These are phyloP conservation scores for Diplodus puntazzo DNA, from an alignment of 2,797 vertebrate species.

Conservation along the genomic window DNA sequence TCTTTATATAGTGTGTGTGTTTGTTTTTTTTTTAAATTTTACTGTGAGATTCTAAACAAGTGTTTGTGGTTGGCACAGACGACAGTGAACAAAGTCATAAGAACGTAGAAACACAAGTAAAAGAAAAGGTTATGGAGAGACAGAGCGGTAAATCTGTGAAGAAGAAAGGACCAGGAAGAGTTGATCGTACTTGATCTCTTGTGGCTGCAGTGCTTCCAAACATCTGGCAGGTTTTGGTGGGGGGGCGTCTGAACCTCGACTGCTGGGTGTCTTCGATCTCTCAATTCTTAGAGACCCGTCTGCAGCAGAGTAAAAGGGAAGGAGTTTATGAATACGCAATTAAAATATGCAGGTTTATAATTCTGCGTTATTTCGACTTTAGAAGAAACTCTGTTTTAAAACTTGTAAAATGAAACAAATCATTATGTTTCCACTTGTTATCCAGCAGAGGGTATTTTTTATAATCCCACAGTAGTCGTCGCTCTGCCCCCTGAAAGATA, in stretches of 20 bases:
- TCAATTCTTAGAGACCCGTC: slow-evolving; percentile 67
- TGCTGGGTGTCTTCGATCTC: slow-evolving; percentile 45
- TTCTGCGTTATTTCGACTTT: not conserved
- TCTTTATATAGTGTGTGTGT: not conserved
- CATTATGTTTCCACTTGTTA: not conserved
- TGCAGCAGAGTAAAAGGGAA: slow-evolving; percentile 35
- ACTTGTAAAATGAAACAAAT: not conserved
- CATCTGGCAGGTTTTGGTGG: slow-evolving; percentile 75
- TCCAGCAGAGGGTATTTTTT: not conserved
- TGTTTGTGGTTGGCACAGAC: too few species aligned
- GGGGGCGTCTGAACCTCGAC: slow-evolving; percentile 45
- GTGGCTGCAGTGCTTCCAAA: slow-evolving; percentile 51
- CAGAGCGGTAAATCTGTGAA: not conserved
- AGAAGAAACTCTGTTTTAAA: not conserved
- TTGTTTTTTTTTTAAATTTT: too few species aligned
- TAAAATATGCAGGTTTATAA: not conserved
- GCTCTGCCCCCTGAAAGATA: not conserved
- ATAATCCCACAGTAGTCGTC: not conserved
- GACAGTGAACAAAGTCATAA: not conserved
- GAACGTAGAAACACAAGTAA: not conserved
- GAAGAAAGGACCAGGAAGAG: not conserved
- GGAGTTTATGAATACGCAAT: not conserved
- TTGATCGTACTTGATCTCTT: slow-evolving; percentile 58
- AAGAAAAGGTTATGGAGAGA: not conserved
- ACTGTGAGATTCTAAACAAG: too few species aligned